Conservation (phyloP, 2,888 invertebrate species). For the Lithophane ornitopus region DNA sequence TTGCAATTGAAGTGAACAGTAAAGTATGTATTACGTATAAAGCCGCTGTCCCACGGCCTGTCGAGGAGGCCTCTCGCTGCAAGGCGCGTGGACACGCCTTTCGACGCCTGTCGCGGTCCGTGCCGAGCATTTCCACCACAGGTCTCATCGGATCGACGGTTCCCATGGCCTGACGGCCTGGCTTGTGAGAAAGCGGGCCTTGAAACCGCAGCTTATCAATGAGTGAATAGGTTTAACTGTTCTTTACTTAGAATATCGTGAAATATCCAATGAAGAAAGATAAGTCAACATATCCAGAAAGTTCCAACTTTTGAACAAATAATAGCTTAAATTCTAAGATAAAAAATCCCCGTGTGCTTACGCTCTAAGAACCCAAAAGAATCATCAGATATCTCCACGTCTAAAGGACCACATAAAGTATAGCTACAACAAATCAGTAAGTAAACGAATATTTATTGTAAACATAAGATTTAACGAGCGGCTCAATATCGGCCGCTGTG, state of each 20-base stretch:
- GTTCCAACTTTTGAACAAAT: too few relatives aligned
- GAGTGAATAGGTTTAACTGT: background rate
- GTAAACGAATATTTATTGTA: constrained; percentile 46
- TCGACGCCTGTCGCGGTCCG: too few relatives aligned
- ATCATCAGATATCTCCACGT: background rate
- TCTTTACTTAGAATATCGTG: background rate
- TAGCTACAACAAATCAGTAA: constrained; percentile 21
- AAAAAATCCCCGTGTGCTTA: background rate
- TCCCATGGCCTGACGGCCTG: too few relatives aligned
- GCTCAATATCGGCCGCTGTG: constrained; percentile 33
- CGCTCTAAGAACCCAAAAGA: background rate
- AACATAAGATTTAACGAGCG: constrained; percentile 50
- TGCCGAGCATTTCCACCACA: too few relatives aligned
- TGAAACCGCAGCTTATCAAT: too few relatives aligned
- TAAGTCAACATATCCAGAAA: background rate
- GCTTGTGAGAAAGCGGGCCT: too few relatives aligned
- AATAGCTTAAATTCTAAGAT: too few relatives aligned
- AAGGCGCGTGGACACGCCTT: too few relatives aligned
- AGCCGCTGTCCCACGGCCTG: too few relatives aligned
- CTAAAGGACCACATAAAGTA: background rate
- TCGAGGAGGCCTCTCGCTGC: too few relatives aligned
- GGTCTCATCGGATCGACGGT: too few relatives aligned
- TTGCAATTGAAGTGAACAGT: background rate
- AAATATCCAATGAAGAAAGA: background rate
- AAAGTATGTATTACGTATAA: background rate